These are phyloP conservation scores for Ctenochaetus hawaiiensis DNA, from an alignment of 2,797 vertebrate genomes.

Conservation along the genomic window DNA sequence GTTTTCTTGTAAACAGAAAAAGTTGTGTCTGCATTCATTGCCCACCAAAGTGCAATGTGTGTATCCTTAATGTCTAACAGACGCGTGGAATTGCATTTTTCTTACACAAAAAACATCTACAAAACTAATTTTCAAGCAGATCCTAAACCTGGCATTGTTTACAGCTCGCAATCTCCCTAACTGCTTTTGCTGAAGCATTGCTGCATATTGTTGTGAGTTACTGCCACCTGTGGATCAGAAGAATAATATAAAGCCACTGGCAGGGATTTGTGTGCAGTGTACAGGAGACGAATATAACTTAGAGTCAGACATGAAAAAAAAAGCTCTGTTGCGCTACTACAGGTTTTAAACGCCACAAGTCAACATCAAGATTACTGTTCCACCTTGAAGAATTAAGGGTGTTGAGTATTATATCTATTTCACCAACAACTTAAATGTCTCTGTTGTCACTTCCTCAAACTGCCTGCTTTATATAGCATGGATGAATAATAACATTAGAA, in stretches of 20 bases:
- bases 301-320: neutral
- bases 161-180: neutral
- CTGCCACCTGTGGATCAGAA: neutral
- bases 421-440: neutral
- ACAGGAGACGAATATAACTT: no score
- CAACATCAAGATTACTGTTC: neutral
- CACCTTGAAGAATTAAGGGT: conserved; percentile 13
- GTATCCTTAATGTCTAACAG: neutral
- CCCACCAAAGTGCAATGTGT: neutral
- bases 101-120: neutral
- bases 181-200: no score
- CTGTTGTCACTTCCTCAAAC: neutral
- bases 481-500: conserved; percentile 8
- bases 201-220: no score
- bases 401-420: neutral
- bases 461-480: neutral
- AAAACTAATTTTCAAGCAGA: neutral
- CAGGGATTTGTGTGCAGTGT: neutral
- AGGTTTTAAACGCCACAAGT: neutral
- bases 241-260: neutral
- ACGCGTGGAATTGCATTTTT: neutral
- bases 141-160: neutral
- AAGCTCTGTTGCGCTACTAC: no score
- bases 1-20: neutral
- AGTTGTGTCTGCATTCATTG: neutral